Evolutionary conservation across 1,140 invertebrate genomes (phyloP).

Genomic region (Chlorops oryzae): DNA sequence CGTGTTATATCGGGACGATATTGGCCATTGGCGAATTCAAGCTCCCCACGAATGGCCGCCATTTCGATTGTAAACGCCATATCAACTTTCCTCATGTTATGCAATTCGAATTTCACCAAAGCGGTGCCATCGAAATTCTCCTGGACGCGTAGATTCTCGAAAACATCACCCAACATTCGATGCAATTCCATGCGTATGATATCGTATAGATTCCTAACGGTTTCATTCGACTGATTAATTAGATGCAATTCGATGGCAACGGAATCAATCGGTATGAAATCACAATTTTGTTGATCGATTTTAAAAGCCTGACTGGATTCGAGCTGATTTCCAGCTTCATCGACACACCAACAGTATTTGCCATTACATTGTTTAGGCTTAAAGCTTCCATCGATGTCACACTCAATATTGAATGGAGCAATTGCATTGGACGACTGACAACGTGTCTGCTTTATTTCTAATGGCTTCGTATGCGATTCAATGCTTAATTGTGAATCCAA

Average conservation of each 20-base stretch:
- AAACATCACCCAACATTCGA: slow-evolving; percentile 32
- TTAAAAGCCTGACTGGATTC: slow-evolving; percentile 58
- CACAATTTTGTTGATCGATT: slow-evolving; percentile 46
- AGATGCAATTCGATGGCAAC: slow-evolving; percentile 43
- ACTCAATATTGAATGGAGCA: slow-evolving; percentile 54
- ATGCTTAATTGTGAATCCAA: slow-evolving; percentile 32
- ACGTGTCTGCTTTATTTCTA: slow-evolving; percentile 50
- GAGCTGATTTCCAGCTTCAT: slow-evolving; percentile 74
- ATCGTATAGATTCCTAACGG: slow-evolving; percentile 38
- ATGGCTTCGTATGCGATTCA: slow-evolving; percentile 23
- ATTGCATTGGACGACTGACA: slow-evolving; percentile 58
- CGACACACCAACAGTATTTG: slow-evolving; percentile 77
- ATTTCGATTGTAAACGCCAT: slow-evolving; percentile 43
- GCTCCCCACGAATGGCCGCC: slow-evolving; percentile 27
- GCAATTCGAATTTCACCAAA: slow-evolving; percentile 39
- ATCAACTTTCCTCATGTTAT: slow-evolving; percentile 41
- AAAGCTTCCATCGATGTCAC: slow-evolving; percentile 64
- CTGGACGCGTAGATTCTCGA: slow-evolving; percentile 45
- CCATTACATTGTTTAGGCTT: slow-evolving; percentile 67
- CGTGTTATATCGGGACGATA: slow-evolving; percentile 36
- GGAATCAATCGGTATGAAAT: slow-evolving; percentile 34
- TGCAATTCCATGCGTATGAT: slow-evolving; percentile 32
- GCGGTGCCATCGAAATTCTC: slow-evolving; percentile 42
- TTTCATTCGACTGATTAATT: slow-evolving; percentile 23
- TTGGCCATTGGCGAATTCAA: slow-evolving; percentile 31